Evolutionary conservation across 2,888 invertebrate genomes (phyloP).

Genomic region (Polydrusus cervinus): DNA sequence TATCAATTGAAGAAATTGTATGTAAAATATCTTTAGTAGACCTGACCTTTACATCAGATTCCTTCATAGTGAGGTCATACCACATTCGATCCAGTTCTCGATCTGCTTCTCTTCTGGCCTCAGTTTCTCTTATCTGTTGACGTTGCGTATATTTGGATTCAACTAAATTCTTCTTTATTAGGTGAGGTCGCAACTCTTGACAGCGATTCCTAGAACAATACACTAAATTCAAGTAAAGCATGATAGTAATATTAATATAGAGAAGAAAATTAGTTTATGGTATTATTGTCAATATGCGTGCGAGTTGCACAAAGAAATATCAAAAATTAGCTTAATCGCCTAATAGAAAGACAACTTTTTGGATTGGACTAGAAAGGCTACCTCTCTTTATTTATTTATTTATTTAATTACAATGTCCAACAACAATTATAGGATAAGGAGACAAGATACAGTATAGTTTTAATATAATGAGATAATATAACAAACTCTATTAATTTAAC

Average conservation of each 20-base stretch:
- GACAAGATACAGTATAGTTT: no score
- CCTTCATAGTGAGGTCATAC: slow-evolving; percentile 76
- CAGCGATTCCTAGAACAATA: slow-evolving; percentile 63
- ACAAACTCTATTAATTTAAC: no score
- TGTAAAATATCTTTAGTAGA: neutral
- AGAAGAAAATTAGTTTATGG: no score
- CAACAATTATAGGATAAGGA: no score
- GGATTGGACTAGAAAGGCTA: no score
- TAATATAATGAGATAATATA: no score
- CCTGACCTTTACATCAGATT: slow-evolving; percentile 72
- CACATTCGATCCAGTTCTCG: slow-evolving; percentile 77
- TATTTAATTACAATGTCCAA: no score
- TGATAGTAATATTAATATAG: neutral
- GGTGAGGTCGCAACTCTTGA: slow-evolving; percentile 72
- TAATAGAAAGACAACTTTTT: no score
- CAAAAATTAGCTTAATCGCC: no score
- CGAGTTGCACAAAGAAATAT: no score
- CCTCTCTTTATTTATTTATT: no score
- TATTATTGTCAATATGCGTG: no score
- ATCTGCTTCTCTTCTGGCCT: slow-evolving; percentile 73
- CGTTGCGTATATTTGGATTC: slow-evolving; percentile 75
- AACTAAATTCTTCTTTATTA: slow-evolving; percentile 71
- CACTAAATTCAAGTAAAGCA: neutral
- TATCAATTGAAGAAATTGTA: neutral
- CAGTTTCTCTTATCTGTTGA: slow-evolving; percentile 78